Conservation (phyloP, 2,888 invertebrate genomes). For the Coenonympha arcania region DNA sequence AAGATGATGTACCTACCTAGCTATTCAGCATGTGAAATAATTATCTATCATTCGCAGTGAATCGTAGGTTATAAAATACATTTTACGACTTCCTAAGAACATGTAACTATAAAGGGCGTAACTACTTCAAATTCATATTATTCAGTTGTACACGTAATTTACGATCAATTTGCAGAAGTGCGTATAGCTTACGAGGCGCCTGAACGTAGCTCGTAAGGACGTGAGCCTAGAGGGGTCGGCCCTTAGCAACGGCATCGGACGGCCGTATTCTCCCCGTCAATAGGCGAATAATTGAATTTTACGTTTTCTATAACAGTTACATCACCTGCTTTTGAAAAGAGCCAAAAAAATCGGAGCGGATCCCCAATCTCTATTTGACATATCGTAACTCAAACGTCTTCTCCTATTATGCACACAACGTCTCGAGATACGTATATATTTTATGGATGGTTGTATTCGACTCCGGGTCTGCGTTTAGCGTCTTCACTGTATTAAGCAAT, state of each 20-base stretch:
- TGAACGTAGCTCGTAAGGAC: no score
- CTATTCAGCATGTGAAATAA: no score
- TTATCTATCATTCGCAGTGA: no score
- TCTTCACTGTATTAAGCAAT: constrained; percentile 53
- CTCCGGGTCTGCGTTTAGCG: no score
- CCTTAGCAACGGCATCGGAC: constrained; percentile 48
- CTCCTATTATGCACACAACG: constrained; percentile 39
- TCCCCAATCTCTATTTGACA: constrained; percentile 47
- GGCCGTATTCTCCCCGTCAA: constrained; percentile 55
- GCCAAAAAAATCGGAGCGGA: constrained; percentile 29
- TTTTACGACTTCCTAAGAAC: constrained; percentile 36
- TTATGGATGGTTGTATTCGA: constrained; percentile 39
- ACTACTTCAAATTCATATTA: constrained; percentile 38
- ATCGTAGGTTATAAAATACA: constrained; percentile 21
- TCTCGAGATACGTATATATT: constrained; percentile 39
- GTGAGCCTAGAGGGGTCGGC: constrained; percentile 34
- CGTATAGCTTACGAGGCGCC: constrained; percentile 26
- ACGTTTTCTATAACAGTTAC: constrained; percentile 56
- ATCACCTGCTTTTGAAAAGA: constrained; percentile 60
- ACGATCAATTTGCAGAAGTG: constrained; percentile 66
- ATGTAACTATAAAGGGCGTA: constrained; percentile 40
- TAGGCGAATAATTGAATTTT: constrained; percentile 66
- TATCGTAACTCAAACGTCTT: constrained; percentile 68
- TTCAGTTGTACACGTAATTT: constrained; percentile 51
- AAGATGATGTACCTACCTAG: no score